phyloP scores from a whole-genome alignment of 2,113 vertebrate species.

The Patagioenas fasciata region DNA sequence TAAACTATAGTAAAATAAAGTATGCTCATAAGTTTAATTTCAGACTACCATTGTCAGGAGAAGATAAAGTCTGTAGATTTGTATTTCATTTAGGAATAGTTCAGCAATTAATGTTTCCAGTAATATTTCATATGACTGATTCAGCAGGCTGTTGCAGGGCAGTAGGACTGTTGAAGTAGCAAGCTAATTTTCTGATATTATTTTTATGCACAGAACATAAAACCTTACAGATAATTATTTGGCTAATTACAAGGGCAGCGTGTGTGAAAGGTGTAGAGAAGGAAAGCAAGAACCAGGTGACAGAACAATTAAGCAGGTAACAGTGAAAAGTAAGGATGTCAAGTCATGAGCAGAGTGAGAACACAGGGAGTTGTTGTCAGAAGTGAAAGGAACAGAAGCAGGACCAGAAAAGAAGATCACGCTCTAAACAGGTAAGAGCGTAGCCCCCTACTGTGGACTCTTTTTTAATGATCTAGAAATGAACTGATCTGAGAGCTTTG shows the following conservation, averaged over 20 bases:
- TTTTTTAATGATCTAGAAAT: neutral
- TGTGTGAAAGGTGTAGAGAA: neutral
- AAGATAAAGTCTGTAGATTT: neutral
- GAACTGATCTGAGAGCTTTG: neutral
- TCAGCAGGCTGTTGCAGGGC: neutral
- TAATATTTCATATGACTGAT: neutral
- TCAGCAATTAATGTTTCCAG: slow-evolving; percentile 15
- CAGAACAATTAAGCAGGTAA: neutral
- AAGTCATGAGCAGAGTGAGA: neutral
- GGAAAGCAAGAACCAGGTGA: neutral
- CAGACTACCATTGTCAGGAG: neutral
- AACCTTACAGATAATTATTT: neutral
- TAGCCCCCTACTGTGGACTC: neutral
- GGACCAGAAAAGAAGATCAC: neutral
- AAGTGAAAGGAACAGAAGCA: neutral
- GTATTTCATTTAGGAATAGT: slow-evolving; percentile 9
- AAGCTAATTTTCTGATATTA: neutral
- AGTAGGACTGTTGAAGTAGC: neutral
- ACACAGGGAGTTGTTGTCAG: neutral
- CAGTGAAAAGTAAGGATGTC: neutral
- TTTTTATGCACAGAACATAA: neutral
- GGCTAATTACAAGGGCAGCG: neutral
- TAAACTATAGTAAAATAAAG: slow-evolving; percentile 28
- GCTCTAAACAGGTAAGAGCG: neutral
- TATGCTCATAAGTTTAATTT: neutral